These are phyloP conservation scores for Chrysotoxum bicinctum DNA, from an alignment of 2,888 invertebrate genomes.

Conservation along the genomic window DNA sequence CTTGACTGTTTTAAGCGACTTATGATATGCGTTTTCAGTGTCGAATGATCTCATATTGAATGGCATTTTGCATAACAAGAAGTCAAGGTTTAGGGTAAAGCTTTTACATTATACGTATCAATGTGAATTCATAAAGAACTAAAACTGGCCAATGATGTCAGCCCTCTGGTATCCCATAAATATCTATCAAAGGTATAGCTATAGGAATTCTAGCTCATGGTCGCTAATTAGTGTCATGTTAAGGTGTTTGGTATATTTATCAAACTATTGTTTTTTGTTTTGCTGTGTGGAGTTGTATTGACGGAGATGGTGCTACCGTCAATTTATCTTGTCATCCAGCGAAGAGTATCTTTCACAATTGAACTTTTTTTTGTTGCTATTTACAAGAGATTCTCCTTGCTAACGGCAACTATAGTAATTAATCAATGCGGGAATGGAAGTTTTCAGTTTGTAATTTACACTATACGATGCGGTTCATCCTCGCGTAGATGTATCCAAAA, in stretches of 20 bases:
- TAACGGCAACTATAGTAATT: slow-evolving; percentile 52
- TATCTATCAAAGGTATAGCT: slow-evolving; percentile 29
- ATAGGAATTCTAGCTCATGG: slow-evolving; percentile 31
- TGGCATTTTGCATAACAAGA: slow-evolving; percentile 59
- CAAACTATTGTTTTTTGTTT: slow-evolving; percentile 39
- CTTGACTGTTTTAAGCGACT: slow-evolving; percentile 48
- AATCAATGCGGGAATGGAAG: slow-evolving; percentile 64
- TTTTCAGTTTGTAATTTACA: slow-evolving; percentile 65
- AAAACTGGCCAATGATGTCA: slow-evolving; percentile 57
- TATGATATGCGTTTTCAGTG: slow-evolving; percentile 38
- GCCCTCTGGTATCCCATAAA: slow-evolving; percentile 44
- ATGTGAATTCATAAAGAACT: slow-evolving; percentile 20
- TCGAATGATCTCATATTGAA: slow-evolving; percentile 54
- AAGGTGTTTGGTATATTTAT: slow-evolving; percentile 48
- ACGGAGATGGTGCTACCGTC: slow-evolving; percentile 46
- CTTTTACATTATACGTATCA: background rate
- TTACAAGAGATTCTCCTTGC: slow-evolving; percentile 4
- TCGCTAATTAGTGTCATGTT: slow-evolving; percentile 49
- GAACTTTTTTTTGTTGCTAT: background rate
- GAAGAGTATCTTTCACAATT: slow-evolving; percentile 47
- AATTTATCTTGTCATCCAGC: slow-evolving; percentile 60
- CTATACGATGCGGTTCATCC: slow-evolving; percentile 41
- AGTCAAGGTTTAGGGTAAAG: slow-evolving; percentile 65
- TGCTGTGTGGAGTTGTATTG: background rate
- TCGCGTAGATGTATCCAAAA: slow-evolving; percentile 25